phyloP scores from a whole-genome alignment of 2,797 vertebrate genomes.

The Lithobates pipiens region DNA sequence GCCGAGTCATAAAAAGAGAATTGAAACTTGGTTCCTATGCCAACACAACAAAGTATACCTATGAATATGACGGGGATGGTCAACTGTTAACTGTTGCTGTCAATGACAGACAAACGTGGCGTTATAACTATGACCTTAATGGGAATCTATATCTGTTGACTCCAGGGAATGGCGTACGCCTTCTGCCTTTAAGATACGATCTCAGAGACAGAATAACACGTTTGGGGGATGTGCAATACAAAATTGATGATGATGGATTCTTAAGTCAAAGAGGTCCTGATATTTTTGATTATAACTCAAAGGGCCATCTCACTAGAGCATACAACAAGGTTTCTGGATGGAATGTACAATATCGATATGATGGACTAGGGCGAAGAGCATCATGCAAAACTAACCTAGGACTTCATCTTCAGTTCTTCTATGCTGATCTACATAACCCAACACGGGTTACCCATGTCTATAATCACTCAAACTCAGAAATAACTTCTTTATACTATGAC shows the following conservation, averaged over 20 bases:
- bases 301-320: slow-evolving; percentile 91
- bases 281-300: slow-evolving; percentile 98
- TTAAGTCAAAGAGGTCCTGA: slow-evolving; percentile 92
- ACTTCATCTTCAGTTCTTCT: slow-evolving; percentile 98
- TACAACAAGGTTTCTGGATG: slow-evolving; percentile 94
- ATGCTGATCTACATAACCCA: slow-evolving; percentile 95
- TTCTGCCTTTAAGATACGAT: slow-evolving; percentile 95
- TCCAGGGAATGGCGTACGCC: slow-evolving; percentile 91
- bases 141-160: slow-evolving; percentile 96
- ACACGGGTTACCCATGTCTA: slow-evolving; percentile 95
- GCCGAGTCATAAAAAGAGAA: slow-evolving; percentile 94
- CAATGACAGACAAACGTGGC: slow-evolving; percentile 97
- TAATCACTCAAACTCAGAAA: slow-evolving; percentile 98
- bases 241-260: slow-evolving; percentile 93
- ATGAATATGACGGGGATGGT: slow-evolving; percentile 96
- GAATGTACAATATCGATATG: slow-evolving; percentile 96
- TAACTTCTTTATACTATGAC: slow-evolving; percentile 96
- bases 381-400: slow-evolving; percentile 95
- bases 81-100: slow-evolving; percentile 94
- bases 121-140: slow-evolving; percentile 97
- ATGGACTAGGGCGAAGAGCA: slow-evolving; percentile 92
- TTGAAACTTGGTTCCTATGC: slow-evolving; percentile 96
- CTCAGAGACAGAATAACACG: slow-evolving; percentile 95
- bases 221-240: slow-evolving; percentile 94
- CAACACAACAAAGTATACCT: slow-evolving; percentile 98